Conservation (phyloP, 2,797 vertebrate genomes). For the Sebastes ruberrimus region DNA sequence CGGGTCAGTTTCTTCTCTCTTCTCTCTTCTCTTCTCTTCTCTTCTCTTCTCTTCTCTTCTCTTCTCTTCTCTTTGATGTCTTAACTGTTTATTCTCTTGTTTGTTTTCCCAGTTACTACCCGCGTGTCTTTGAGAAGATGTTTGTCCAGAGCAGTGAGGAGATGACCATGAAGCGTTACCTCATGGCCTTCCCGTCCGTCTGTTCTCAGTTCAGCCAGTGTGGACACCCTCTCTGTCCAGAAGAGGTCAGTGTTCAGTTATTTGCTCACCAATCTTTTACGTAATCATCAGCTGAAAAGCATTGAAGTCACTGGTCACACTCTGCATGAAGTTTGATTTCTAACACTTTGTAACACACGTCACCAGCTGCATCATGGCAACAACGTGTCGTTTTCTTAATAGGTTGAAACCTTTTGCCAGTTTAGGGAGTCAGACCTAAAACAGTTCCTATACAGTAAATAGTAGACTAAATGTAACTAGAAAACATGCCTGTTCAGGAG, state of each 20-base stretch:
- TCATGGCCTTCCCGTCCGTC: constrained; percentile 86
- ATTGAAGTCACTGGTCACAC: neutral
- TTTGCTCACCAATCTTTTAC: neutral
- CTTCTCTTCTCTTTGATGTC: neutral
- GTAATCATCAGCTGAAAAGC: neutral
- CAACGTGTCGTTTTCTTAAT: neutral
- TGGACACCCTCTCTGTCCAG: constrained; percentile 88
- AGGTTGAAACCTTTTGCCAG: neutral
- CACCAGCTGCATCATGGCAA: neutral
- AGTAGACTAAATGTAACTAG: neutral
- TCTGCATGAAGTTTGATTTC: neutral
- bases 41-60: neutral
- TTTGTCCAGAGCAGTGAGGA: constrained; percentile 86
- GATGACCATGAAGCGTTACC: constrained; percentile 83
- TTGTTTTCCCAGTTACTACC: constrained; percentile 82
- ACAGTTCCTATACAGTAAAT: neutral
- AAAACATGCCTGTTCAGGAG: neutral
- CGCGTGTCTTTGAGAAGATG: constrained; percentile 89
- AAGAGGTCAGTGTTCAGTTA: constrained; percentile 87
- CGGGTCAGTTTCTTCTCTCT: constrained; percentile 78
- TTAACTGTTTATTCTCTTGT: neutral
- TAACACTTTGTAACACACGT: neutral
- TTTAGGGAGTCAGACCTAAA: neutral
- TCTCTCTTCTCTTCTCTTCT: neutral
- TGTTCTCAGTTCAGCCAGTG: constrained; percentile 86